Evolutionary conservation across 2,797 vertebrate genomes (phyloP).

Genomic region (Pitangus sulphuratus): DNA sequence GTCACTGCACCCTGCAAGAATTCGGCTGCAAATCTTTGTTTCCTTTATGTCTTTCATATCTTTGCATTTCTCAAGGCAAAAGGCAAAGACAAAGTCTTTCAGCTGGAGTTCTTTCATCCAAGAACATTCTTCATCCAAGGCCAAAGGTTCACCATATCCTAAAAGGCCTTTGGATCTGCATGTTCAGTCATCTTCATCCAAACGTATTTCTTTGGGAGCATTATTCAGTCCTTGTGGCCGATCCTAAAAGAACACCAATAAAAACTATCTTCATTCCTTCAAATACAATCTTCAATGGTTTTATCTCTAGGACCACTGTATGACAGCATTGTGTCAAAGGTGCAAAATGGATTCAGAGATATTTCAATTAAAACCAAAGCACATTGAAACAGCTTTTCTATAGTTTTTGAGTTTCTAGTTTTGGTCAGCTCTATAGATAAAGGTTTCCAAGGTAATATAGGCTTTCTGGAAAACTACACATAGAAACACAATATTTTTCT

Average conservation of each 20-base stretch:
- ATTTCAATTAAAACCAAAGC: slow-evolving; percentile 32
- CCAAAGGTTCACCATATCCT: slow-evolving; percentile 63
- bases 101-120: slow-evolving; percentile 61
- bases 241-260: slow-evolving; percentile 66
- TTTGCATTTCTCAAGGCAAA: slow-evolving; percentile 51
- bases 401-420: neutral
- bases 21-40: slow-evolving; percentile 48
- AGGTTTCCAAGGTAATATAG: neutral
- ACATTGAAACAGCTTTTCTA: neutral
- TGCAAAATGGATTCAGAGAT: neutral
- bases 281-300: slow-evolving; percentile 50
- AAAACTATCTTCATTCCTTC: slow-evolving; percentile 57
- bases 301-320: slow-evolving; percentile 47
- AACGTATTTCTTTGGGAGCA: slow-evolving; percentile 59
- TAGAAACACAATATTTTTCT: neutral
- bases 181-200: slow-evolving; percentile 63
- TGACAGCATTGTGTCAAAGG: neutral
- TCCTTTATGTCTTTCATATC: slow-evolving; percentile 52
- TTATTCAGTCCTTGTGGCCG: slow-evolving; percentile 61
- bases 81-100: slow-evolving; percentile 62
- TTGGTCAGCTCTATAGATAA: neutral
- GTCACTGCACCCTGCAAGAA: slow-evolving; percentile 45
- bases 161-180: slow-evolving; percentile 63
- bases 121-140: slow-evolving; percentile 59
- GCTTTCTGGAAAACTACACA: neutral